Base-by-base conservation (phyloP, 2,888 invertebrate genomes). In the Epistrophe eligans region DNA sequence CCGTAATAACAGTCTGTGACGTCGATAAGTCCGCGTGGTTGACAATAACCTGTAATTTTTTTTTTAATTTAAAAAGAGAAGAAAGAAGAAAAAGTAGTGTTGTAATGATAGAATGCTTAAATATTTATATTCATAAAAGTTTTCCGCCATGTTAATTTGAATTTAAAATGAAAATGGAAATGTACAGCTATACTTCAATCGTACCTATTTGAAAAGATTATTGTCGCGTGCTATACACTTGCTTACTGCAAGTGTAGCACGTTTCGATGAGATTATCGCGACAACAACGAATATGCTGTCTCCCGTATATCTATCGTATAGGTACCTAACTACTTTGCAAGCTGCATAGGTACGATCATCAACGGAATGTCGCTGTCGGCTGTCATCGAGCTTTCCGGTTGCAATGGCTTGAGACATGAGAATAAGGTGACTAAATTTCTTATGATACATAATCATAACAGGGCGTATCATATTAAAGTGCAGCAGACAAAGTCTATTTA, bases 1-100 rank as follows among this genome's bases (percentile, higher is more conserved):
- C 98, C 97, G 90, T 97, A 98, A 93, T 98, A 98, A 90, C 98
- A 98, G 71, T 96, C 96, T 0, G 96, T 95, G 48, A 98, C 97
- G 91, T 98, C 98, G 35, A 97, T 94, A 4, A 98, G 92, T 8
- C 98, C 98, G 45, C 94, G 92, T 4, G 95, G 95, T 17, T 97
- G 93, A 90, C 97, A 97, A 84, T 94, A 93, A 28, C 94, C 95
- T 94, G 91, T 28, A 60, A 76, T 74, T 64, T 28, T 72, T 17
- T 17, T 17, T 17, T 17, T 17, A n/a, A n/a, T 17, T 17, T 17
- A 19, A 60, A 72, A 72, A 67, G 3, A 72, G 90, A 77, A 45
- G 38, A 80, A 67, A 85, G 3, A 24, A 24, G n/a, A 84, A 70
- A 48, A 32, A 45, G 5, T 28, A 43, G 32, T 45, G 19, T 45